Evolutionary conservation across 2,797 vertebrate genomes (phyloP).

Genomic region (Falco novaeseelandiae): DNA sequence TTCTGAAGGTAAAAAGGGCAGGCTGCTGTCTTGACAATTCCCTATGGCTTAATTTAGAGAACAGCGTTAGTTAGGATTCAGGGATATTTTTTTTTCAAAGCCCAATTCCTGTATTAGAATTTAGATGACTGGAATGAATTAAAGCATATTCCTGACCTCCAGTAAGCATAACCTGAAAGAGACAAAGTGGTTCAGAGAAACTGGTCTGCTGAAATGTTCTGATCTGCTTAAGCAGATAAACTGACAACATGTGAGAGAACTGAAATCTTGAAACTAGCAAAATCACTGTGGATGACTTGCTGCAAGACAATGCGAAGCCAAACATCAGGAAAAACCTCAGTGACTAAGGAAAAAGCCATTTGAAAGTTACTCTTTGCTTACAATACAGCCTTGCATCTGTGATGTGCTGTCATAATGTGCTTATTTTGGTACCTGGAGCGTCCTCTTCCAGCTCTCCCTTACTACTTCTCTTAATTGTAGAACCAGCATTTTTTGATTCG

Average conservation of each 20-base stretch:
- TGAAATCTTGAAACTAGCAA: not conserved
- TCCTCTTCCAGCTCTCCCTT: not conserved
- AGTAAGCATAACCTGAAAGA: not conserved
- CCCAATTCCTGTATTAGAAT: not conserved
- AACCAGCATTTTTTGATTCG: not conserved
- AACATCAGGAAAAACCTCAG: not conserved
- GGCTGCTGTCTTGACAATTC: not conserved
- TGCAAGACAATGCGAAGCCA: not conserved
- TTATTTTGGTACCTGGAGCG: not conserved
- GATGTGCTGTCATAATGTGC: accelerated
- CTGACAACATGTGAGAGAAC: not conserved
- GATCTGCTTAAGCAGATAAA: not conserved
- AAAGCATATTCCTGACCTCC: not conserved
- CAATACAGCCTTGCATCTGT: accelerated
- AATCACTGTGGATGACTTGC: not conserved
- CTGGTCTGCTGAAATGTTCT: not conserved
- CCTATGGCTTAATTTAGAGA: not conserved
- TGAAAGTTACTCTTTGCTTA: not conserved
- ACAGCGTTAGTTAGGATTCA: not conserved
- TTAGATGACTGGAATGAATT: not conserved
- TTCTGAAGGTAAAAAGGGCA: not conserved
- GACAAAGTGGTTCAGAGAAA: not conserved
- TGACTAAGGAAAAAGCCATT: not conserved
- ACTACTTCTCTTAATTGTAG: not conserved
- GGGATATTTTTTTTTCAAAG: not conserved